phyloP scores from a whole-genome alignment of 2,113 vertebrate genomes.

The Coturnix japonica region DNA sequence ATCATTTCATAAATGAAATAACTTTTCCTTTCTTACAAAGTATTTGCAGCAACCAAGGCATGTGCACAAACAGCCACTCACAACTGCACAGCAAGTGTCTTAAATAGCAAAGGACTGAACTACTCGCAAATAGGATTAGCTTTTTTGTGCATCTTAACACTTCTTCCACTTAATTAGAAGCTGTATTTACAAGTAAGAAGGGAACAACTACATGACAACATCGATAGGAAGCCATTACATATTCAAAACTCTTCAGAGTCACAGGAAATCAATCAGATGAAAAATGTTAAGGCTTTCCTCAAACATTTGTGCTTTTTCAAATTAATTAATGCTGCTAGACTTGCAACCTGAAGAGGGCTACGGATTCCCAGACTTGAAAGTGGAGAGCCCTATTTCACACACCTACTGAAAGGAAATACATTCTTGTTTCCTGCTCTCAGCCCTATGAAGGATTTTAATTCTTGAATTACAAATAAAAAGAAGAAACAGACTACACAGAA shows the following conservation, averaged over 20 bases:
- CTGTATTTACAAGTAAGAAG: background rate
- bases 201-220: background rate
- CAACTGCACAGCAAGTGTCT: background rate
- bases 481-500: background rate
- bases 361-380: background rate
- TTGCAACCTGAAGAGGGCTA: background rate
- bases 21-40: background rate
- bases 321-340: background rate
- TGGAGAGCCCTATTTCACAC: background rate
- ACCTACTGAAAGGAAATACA: background rate
- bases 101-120: background rate
- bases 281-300: background rate
- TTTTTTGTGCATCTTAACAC: background rate
- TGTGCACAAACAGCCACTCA: background rate
- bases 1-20: background rate
- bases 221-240: background rate
- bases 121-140: background rate
- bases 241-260: background rate
- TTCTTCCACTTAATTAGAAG: background rate
- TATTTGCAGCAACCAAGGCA: background rate
- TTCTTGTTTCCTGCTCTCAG: background rate
- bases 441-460: background rate
- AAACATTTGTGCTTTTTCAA: background rate
- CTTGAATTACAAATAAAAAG: background rate
- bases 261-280: background rate